phyloP scores from a whole-genome alignment of 2,888 invertebrate genomes.

The Drosophila limbata region DNA sequence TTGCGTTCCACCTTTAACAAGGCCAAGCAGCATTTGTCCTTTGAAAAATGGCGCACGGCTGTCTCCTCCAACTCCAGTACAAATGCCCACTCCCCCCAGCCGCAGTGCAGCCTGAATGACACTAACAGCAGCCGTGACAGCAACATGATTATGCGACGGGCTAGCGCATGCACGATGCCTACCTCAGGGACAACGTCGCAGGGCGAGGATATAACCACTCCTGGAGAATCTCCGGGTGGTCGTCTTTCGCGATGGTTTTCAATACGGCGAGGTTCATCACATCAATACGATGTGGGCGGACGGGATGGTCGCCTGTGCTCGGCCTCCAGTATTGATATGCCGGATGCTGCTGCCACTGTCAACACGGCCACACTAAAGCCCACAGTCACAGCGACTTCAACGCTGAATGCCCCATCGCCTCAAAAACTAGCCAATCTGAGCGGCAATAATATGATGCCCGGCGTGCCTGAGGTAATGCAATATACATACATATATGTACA shows the following conservation, averaged over 20 bases:
- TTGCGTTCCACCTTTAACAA: conserved; percentile 92
- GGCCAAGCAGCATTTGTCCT: conserved; percentile 91
- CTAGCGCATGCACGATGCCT: conserved; percentile 78
- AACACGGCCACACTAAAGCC: conserved; percentile 11
- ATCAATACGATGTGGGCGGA: conserved; percentile 91
- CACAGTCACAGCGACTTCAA: conserved; percentile 18
- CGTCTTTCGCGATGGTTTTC: conserved; percentile 95
- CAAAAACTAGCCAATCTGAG: conserved; percentile 73
- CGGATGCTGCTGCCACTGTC: conserved; percentile 69
- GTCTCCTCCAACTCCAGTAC: conserved; percentile 73
- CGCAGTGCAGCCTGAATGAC: conserved; percentile 21
- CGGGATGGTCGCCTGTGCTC: conserved; percentile 84
- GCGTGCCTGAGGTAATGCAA: conserved; percentile 90
- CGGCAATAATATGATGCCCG: conserved; percentile 91
- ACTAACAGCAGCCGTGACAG: conserved; percentile 26
- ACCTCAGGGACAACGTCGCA: conserved; percentile 58
- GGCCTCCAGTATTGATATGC: conserved; percentile 82
- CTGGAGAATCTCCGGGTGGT: conserved; percentile 91
- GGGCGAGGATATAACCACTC: conserved; percentile 85
- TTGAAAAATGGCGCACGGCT: conserved; percentile 90
- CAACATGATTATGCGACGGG: conserved; percentile 75
- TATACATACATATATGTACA: not conserved
- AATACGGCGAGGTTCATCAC: conserved; percentile 92
- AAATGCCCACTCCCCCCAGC: conserved; percentile 1
- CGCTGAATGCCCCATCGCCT: conserved; percentile 69